A percentile compares a stretch with the other conserved stretches of the same genome.
Evolutionary conservation across 1,140 invertebrate species (phyloP).

Genomic region (Eupeodes corollae): DNA sequence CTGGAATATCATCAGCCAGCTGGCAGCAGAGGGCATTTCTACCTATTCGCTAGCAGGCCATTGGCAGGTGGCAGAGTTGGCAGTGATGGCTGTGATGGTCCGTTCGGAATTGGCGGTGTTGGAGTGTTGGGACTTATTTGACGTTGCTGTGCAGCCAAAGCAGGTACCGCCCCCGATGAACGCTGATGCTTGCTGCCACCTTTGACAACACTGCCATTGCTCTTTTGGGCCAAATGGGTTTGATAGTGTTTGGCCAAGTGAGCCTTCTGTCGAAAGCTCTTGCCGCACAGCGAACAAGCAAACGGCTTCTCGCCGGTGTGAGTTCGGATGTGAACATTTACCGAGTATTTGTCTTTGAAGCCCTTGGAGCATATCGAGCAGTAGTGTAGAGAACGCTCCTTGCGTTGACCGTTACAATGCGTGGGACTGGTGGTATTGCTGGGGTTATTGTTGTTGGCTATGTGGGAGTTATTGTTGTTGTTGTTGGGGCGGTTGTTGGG

Average conservation of each 20-base stretch:
- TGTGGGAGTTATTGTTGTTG: conserved; percentile 13
- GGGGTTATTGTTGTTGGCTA: conserved; percentile 26
- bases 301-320: conserved; percentile 83
- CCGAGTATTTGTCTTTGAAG: conserved; percentile 88
- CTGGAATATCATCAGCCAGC: too few species aligned
- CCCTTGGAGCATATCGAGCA: conserved; percentile 86
- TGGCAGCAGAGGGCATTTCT: conserved; percentile 8
- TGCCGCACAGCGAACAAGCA: conserved; percentile 75
- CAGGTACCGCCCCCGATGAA: not conserved
- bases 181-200: conserved; percentile 22
- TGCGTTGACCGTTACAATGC: conserved; percentile 50
- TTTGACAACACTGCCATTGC: conserved; percentile 34
- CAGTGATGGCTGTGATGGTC: conserved; percentile 4
- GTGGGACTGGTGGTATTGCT: conserved; percentile 39
- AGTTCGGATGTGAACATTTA: conserved; percentile 82
- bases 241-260: conserved; percentile 96
- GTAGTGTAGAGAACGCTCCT: conserved; percentile 77
- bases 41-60: conserved; percentile 30
- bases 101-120: conserved; percentile 14
- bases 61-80: conserved; percentile 25
- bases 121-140: conserved; percentile 16
- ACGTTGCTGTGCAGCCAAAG: conserved; percentile 12
- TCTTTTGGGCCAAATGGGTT: conserved; percentile 78
- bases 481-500: conserved; percentile 17
- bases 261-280: conserved; percentile 89